Base-by-base conservation (phyloP, 1,140 invertebrate genomes). In the Lasioglossum albipes region DNA sequence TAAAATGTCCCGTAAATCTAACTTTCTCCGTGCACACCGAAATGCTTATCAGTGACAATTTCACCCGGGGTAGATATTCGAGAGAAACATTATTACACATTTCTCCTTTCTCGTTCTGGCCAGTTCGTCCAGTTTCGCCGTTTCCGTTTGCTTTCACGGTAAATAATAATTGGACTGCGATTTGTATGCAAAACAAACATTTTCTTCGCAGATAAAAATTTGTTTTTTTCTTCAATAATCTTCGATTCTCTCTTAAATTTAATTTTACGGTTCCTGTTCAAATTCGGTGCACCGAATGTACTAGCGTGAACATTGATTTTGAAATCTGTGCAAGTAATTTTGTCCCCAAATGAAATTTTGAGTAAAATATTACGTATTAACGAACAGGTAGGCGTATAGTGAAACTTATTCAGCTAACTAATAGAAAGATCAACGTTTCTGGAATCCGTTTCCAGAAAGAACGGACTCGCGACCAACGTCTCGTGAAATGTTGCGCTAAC, bases 21-120 rank as follows among this genome's bases (percentile, higher is more conserved):
- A 65, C 62, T 65, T 65, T 65, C 62, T 41, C 62, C 31, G 22
- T 41, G 16, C 62, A 59, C 31, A 59, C 31, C 62, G 31, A 65
- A 65, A 65, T 41, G 31, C 22, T 65, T 65, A 65, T 65, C 62
- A 41, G 31, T 65, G 62, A 65, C 31, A 65, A 65, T 65, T 65
- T 65, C 62, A 65, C 31, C 31, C 2, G 16, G 62, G 16, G 31
- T 13, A 13, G 36, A 41, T 49, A 49, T 18, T 20, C 36, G 2
- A 65, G 31, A 41, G 31, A 41, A 7, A 18, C 16, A 65, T 20
- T 13, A 20, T 20, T 16, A 65, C 7, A 41, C 31, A 36, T 65
- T 65, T 27, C 31, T 41, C 27, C 6, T 18, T 27, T 64, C 16
- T 36, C 31, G 13, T 18, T 64, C 27, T 64, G 6, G 36, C 31